A percentile compares a stretch with the other conserved stretches of the same genome.
phyloP scores from a whole-genome alignment of 2,888 invertebrate genomes.

The Neocrepidodera transversa region DNA sequence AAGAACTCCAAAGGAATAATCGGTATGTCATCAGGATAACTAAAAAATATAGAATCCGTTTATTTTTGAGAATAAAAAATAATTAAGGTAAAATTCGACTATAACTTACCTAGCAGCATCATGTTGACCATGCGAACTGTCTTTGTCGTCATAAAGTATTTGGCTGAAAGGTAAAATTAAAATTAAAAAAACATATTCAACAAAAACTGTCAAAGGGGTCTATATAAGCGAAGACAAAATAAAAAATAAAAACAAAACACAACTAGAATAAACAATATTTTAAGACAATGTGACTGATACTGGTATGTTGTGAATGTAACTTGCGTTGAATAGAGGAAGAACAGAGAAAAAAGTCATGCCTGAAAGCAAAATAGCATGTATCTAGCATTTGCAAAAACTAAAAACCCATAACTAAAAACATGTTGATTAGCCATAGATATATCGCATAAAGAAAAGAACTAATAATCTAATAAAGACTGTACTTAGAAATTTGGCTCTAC shows the following conservation, averaged over 20 bases:
- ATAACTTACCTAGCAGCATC: slow-evolving; percentile 62
- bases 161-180: slow-evolving; percentile 63
- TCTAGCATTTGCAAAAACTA: too few relatives aligned
- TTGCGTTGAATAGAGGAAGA: slow-evolving; percentile 39
- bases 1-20: slow-evolving; percentile 74
- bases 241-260: slow-evolving; percentile 35
- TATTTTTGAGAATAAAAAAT: not conserved
- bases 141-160: slow-evolving; percentile 72
- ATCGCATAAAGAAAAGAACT: slow-evolving; percentile 32
- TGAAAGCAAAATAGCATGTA: slow-evolving; percentile 37
- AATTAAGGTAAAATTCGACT: too few relatives aligned
- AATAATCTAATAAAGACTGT: slow-evolving; percentile 25
- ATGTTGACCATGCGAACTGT: slow-evolving; percentile 64
- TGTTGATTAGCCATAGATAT: slow-evolving; percentile 15
- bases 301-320: slow-evolving; percentile 34
- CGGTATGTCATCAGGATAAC: slow-evolving; percentile 76
- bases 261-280: slow-evolving; percentile 16
- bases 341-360: slow-evolving; percentile 42
- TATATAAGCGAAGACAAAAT: slow-evolving; percentile 36
- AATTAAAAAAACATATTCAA: slow-evolving; percentile 21
- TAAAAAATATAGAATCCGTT: slow-evolving; percentile 52
- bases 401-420: too few relatives aligned
- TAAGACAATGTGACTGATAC: slow-evolving; percentile 27
- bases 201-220: slow-evolving; percentile 18
- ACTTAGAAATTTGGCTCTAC: slow-evolving; percentile 22